phyloP scores from a whole-genome alignment of 2,888 invertebrate species.

The Psylliodes chrysocephalus region DNA sequence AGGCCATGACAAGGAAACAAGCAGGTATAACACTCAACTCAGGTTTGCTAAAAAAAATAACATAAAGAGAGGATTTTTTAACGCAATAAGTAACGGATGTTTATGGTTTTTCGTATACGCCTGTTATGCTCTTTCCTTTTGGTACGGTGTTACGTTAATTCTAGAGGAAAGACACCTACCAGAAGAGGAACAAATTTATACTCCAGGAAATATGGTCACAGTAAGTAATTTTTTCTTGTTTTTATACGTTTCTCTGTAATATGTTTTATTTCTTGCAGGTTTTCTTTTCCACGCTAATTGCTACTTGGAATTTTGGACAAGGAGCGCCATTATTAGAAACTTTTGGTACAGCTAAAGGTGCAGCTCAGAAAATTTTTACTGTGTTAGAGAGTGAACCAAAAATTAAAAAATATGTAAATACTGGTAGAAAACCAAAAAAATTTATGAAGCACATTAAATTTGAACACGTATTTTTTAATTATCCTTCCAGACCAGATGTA shows the following conservation, averaged over 20 bases:
- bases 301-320: conserved; percentile 80
- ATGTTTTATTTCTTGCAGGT: conserved; percentile 66
- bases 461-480: conserved; percentile 77
- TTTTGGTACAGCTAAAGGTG: conserved; percentile 81
- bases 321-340: conserved; percentile 82
- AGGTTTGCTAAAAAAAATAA: conserved; percentile 74
- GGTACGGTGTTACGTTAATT: conserved; percentile 81
- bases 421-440: conserved; percentile 68
- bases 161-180: conserved; percentile 66
- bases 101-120: conserved; percentile 82
- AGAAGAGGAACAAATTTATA: conserved; percentile 64
- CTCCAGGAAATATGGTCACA: conserved; percentile 75
- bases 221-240: conserved; percentile 64
- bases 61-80: conserved; percentile 75
- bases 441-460: conserved; percentile 75
- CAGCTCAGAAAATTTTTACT: conserved; percentile 79
- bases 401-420: conserved; percentile 74
- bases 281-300: conserved; percentile 79
- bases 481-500: conserved; percentile 82
- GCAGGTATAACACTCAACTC: conserved; percentile 74
- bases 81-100: conserved; percentile 76
- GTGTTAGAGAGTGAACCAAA: conserved; percentile 78
- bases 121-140: conserved; percentile 83
- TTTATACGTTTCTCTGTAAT: background rate
- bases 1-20: conserved; percentile 76